A percentile compares a stretch with the other conserved stretches of the same genome.
These are phyloP conservation scores for Streptopelia turtur DNA, from an alignment of 2,797 vertebrate genomes.

Conservation along the genomic window DNA sequence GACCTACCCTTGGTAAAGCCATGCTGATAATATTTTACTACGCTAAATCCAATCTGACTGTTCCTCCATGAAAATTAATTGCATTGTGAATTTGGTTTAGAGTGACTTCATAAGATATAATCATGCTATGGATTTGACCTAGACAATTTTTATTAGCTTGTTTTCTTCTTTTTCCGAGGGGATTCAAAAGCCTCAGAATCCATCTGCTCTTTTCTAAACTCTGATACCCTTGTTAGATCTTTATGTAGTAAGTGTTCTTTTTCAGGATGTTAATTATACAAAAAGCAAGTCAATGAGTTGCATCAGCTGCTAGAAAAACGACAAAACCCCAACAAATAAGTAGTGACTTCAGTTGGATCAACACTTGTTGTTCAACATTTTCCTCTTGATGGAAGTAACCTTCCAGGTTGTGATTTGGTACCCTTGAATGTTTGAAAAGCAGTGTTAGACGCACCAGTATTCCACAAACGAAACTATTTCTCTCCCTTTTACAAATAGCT, in stretches of 20 bases:
- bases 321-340: not conserved
- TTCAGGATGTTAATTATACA: not conserved
- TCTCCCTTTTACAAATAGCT: not conserved
- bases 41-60: not conserved
- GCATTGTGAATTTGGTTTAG: not conserved
- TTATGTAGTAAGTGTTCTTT: not conserved
- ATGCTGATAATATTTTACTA: not conserved
- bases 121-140: not conserved
- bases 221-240: not conserved
- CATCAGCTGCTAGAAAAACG: not conserved
- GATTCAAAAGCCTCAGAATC: not conserved
- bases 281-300: not conserved
- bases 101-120: not conserved
- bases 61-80: not conserved
- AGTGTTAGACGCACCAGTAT: not conserved
- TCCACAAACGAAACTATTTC: not conserved
- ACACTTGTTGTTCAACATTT: not conserved
- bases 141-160: not conserved
- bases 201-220: conserved; percentile 10
- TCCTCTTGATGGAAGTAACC: not conserved
- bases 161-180: not conserved
- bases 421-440: not conserved
- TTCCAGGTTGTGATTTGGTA: not conserved
- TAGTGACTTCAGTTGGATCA: not conserved
- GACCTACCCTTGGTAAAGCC: too few relatives aligned